Base-by-base conservation (phyloP, 2,888 invertebrate species). In the Aporophyla nigra region DNA sequence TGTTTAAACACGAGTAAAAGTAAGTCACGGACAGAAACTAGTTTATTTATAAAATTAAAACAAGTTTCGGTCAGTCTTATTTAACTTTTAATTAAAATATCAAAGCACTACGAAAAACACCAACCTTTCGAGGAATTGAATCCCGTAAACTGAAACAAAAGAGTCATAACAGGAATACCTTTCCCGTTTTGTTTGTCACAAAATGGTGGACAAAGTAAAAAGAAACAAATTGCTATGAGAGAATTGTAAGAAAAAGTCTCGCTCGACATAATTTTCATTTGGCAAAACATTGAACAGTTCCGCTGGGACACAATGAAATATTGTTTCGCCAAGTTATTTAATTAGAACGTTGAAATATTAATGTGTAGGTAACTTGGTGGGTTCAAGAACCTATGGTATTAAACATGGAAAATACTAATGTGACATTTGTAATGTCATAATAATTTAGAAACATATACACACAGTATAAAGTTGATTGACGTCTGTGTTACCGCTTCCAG, bases 261-360 rank as follows among this genome's bases (percentile, higher is more conserved):
- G 53, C 49, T 33, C n/a, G 62, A 72, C 46, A 67, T 84, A 24
- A 80, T 79, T 80, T 67, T 71, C 63, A 67, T 80, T 84, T 54
- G 33, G 73, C 67, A 54, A 62, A 80, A 80, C 49, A 84, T 71
- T 84, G 40, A 84, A 54, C 81, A 59, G 65, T 63, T 19, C 67
- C 85, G 40, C 14, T 46, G 84, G 81, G 67, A 59, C 63, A 46
- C 59, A 49, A 67, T 80, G 81, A 84, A 80, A 74, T 80, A 80
- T 74, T 80, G 49, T 56, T 58, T 43, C 6, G 24, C 24, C 14
- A 56, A 80, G 63, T 67, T 80, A 63, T 85, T 74, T 81, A 85
- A 85, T 81, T 73, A 80, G 72, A 21, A 51, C 49, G n/a, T 24
- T 54, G 40, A 53, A 67, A 67, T 79, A 43, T 71, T 1, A 19